Evolutionary conservation across 2,113 vertebrate genomes (phyloP), one percentile per base, ranked within the genome.

Genomic region (Dromiciops gliroides): DNA sequence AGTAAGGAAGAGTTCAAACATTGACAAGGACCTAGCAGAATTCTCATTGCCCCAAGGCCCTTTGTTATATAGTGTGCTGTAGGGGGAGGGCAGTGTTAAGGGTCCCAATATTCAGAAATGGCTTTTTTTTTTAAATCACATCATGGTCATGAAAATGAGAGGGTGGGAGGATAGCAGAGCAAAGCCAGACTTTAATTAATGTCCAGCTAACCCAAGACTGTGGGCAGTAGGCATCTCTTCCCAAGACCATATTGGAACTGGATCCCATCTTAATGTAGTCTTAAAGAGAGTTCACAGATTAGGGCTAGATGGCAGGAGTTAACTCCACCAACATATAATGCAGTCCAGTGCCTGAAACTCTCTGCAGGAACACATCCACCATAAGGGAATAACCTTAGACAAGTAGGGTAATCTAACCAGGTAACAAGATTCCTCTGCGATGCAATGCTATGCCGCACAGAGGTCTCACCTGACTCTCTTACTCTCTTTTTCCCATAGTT

Each of bases 211-310:
- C 24, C 1, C 9, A 52, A 50, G 93, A 50, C 50, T 95, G 92
- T 96, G 93, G 95, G 90, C 95, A 96, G 90, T 95, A 95, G 47
- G 25, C 9, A 83, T 93, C 96, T 97, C 96, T 97, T 92, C 98
- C 97, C 95, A 94, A 52, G n/a, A 96, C 96, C 97, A 95, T 94
- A 95, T 50, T 56, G 97, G 96, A 93, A 83, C 94, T 96, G 91
- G 96, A 97, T 56, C 50, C 25, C 83, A 31, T 51, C 94, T 91
- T 95, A 91, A 48, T 5, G 48, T 75, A 89, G 11, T 93, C 92
- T 91, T 91, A 60, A 96, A 94, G 83, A 93, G 95, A 97, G 91
- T 0, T 95, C n/a, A 56, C 92, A 93, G 51, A 22, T 19, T 92
- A 31, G 12, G 56, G 28, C 75, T 93, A 97, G n/a, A 37, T 83